Evolutionary conservation across 2,888 invertebrate genomes (phyloP), one percentile per base, ranked within the genome.

Genomic region (Leptinotarsa haldemani): DNA sequence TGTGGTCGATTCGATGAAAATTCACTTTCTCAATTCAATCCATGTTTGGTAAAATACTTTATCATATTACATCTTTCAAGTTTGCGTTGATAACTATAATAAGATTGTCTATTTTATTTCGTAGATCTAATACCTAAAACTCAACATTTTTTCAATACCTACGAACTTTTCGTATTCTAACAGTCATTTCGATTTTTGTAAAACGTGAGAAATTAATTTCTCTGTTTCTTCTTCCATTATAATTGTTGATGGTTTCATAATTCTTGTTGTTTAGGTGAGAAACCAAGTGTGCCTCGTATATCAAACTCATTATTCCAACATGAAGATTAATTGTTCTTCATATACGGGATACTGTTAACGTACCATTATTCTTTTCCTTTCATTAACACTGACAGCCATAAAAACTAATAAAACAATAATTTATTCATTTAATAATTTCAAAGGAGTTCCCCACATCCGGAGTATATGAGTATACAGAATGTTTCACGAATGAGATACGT

Each of bases 401-500:
- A 75, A 77, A 74, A 77, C 69, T 77, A 73, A 77, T 73, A 70
- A 73, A 77, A 73, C 69, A 69, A 66, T 77, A 77, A 77, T 75
- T 77, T 77, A 77, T 77, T 70, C 73, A 72, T 69, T 75, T 72
- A 74, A 73, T 77, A 72, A 68, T 58, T 65, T 68, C 73, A 71
- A 56, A 66, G 63, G 71, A 53, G 50, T 68, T 70, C 67, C 65
- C 69, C 70, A 73, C 71, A 65, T 74, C 71, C 53, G 65, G 65
- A 58, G 40, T 9, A 12, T 9, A 40, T 12, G 9, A 56, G 40
- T 61, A 48, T 47, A 56, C 46, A 46, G 67, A 46, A 13, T n/a
- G 22, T 15, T 20, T 69, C 56, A 56, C 46, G 20, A 56, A 56
- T 46, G 40, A 25, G 52, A 9, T 40, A 40, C 40, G 9, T 40